Evolutionary conservation across 2,797 vertebrate genomes (phyloP).

Genomic region (Dermochelys coriacea): DNA sequence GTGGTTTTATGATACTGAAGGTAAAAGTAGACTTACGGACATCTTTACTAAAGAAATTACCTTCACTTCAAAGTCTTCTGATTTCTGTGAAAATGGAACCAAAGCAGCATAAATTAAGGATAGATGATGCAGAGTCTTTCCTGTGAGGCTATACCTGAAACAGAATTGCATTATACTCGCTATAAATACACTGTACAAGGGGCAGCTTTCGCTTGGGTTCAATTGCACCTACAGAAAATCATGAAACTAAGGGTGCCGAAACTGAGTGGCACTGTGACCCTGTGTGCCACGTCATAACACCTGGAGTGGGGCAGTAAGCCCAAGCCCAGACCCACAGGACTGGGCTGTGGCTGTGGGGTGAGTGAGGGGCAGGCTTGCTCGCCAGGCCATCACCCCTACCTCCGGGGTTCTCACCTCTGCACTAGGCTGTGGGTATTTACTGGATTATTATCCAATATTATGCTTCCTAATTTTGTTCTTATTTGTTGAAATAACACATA

Average conservation of each 20-base stretch:
- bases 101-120: constrained; percentile 88
- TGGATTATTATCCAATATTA: background rate
- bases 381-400: background rate
- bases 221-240: background rate
- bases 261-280: background rate
- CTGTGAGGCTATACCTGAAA: constrained; percentile 83
- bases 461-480: background rate
- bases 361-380: background rate
- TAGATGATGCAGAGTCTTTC: constrained; percentile 86
- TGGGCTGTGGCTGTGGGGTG: background rate
- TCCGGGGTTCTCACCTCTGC: background rate
- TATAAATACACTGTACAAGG: background rate
- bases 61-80: constrained; percentile 91
- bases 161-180: constrained; percentile 27
- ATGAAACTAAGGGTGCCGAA: background rate
- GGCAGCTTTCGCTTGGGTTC: background rate
- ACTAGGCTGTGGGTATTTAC: background rate
- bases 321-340: background rate
- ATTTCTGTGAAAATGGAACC: constrained; percentile 85
- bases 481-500: background rate
- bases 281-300: no score
- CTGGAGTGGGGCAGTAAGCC: no score
- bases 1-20: background rate
- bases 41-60: constrained; percentile 75
- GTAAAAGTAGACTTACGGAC: background rate